Conservation (phyloP, 2,113 vertebrate genomes). For the Pelusios castaneus region DNA sequence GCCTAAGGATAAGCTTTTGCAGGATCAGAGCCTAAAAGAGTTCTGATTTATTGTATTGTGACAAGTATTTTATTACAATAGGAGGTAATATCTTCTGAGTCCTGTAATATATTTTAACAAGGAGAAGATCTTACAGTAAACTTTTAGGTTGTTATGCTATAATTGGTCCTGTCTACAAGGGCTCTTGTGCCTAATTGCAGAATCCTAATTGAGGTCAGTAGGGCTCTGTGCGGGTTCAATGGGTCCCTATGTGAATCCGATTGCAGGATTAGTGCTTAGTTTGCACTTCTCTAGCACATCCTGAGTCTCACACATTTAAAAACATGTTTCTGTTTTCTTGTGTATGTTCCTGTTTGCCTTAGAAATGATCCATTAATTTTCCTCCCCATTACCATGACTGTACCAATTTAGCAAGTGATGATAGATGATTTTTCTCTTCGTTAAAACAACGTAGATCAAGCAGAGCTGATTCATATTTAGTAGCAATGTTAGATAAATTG, state of each 20-base stretch:
- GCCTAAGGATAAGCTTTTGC: neutral
- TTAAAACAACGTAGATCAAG: neutral
- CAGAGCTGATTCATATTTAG: neutral
- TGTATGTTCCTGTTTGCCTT: neutral
- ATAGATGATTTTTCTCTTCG: neutral
- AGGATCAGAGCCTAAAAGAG: neutral
- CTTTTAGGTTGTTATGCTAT: neutral
- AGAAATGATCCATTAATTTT: neutral
- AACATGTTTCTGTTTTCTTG: neutral
- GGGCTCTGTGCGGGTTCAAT: neutral
- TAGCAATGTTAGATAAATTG: conserved; percentile 1
- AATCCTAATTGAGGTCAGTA: neutral
- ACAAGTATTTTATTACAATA: neutral
- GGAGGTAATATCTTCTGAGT: neutral
- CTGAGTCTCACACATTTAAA: neutral
- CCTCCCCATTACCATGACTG: neutral
- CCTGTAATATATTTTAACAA: neutral
- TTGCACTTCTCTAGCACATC: neutral
- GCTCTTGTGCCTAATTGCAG: neutral
- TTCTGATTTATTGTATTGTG: neutral
- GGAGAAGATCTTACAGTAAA: neutral
- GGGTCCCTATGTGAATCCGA: neutral
- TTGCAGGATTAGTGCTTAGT: neutral
- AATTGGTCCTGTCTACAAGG: neutral
- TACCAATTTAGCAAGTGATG: neutral